Evolutionary conservation across 2,797 vertebrate species (phyloP), one percentile per base, ranked within the genome.

Genomic region (Pristis pectinata): DNA sequence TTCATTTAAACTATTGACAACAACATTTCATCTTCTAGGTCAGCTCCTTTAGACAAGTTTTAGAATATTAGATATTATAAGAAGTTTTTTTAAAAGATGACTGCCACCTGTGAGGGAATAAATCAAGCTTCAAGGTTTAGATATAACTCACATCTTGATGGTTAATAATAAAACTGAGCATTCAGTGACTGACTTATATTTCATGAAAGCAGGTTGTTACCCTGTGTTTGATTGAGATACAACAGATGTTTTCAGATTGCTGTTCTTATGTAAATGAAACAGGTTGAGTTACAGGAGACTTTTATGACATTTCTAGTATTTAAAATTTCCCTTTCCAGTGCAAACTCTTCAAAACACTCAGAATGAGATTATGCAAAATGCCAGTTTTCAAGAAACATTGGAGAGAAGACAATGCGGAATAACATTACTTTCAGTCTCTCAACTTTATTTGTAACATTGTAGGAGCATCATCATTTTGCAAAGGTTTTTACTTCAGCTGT

Each of bases 401-500:
- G 53, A 10, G 41, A n/a, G n/a, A 94, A 76, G 37, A 34, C 41
- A 37, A 93, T 49, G 41, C 13, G 8, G 37, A 70, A 44, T 64
- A 72, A 76, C 92, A 94, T 74, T 30, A n/a, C 53, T 72, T 74
- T 94, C 67, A 76, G 9, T 76, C 94, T 41, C 30, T 94, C 44
- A 94, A 94, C 70, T 74, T 56, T 34, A 76, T 94, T 53, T 94
- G 44, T 9, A 93, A 72, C n/a, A 70, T 37, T 72, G 91, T 24
- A 17, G 34, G 61, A 56, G 37, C 10, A 11, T 92, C 34, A 94
- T 94, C 67, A 94, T 53, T 56, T 94, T 76, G 5, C 27, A 34
- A 49, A 94, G 70, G 41, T 76, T 94, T 94, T 13, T 70, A 56
- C 24, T 70, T 94, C 70, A 94, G 41, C 30, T 53, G 37, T 30